Base-by-base conservation (phyloP, 2,113 vertebrate genomes). In the Bubo blakistoni region DNA sequence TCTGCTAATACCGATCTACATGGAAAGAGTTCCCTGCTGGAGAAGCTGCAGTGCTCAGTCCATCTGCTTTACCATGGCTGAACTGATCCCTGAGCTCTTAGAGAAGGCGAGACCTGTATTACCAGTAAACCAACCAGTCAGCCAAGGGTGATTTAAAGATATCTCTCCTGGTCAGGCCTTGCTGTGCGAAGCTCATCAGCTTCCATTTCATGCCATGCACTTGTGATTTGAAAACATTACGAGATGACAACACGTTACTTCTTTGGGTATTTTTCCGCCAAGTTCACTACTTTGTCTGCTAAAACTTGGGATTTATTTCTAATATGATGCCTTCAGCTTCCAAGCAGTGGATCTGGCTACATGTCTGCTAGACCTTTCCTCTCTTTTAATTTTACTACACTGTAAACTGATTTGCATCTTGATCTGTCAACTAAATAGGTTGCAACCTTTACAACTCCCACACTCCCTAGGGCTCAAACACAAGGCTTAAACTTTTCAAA, bases 401-500 rank as follows among this genome's bases (percentile, higher is more conserved):
- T 66, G 27, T n/a, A 70, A 80, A 65, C 9, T 62, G 17, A 66
- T 51, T 70, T 69, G 46, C 34, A 61, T 70, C 30, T 76, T 90
- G 34, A 52, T 66, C 25, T 49, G 1, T 52, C 58, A 80, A 38
- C 30, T 62, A 65, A 65, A 52, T 24, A 42, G 42, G 7, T 12
- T 1, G 0, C 13, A 2, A 44, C 44, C 32, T 55, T 77, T 46
- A 27, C 1, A 5, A 9, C 9, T 90, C n/a, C 25, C 38, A 57
- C 12, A 29, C 1, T 57, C 19, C 20, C 22, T 67, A 40, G 57
- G 27, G 44, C 38, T 90, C 34, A 69, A 69, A 51, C 15, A 44
- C 42, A 44, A 57, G 27, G 44, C 38, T 90, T 30, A 69, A 69
- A 51, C 15, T 65, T 82, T 7, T 20, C 4, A 30, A 32, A 5